A percentile compares a stretch with the other conserved stretches of the same genome.
phyloP scores from a whole-genome alignment of 2,113 vertebrate species.

The Scolopax mira region DNA sequence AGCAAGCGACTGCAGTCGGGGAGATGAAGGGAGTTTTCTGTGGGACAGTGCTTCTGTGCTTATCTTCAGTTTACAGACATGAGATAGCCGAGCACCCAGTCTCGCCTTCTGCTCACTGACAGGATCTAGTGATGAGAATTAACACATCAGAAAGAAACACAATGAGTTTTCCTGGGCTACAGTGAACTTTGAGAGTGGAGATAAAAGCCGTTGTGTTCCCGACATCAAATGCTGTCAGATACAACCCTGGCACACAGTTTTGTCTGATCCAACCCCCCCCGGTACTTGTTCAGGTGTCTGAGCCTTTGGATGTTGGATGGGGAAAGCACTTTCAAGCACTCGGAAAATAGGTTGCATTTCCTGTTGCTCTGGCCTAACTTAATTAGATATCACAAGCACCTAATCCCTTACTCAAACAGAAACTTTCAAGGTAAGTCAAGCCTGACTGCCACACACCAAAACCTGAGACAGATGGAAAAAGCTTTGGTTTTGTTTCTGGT shows the following conservation, averaged over 20 bases:
- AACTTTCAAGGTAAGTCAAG: background rate
- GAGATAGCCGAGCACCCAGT: background rate
- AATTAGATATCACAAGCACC: background rate
- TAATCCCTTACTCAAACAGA: background rate
- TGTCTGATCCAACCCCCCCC: background rate
- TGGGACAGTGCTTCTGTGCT: background rate
- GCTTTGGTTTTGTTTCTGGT: background rate
- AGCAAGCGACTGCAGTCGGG: slow-evolving; percentile 27
- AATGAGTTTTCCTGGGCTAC: background rate
- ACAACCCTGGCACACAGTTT: background rate
- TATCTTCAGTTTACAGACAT: background rate
- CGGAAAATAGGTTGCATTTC: background rate
- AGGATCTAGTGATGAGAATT: background rate
- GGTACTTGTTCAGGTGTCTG: background rate
- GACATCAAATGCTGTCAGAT: background rate
- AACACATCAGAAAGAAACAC: slow-evolving; percentile 11
- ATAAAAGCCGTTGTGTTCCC: background rate
- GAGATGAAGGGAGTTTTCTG: slow-evolving; percentile 23
- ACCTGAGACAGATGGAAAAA: background rate
- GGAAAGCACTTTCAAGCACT: background rate
- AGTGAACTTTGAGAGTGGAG: background rate
- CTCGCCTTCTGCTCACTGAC: background rate
- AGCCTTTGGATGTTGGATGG: background rate
- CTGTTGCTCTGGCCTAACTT: background rate
- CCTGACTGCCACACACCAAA: background rate